Conservation (phyloP, 2,113 vertebrate species). For the Spheniscus mendiculus region DNA sequence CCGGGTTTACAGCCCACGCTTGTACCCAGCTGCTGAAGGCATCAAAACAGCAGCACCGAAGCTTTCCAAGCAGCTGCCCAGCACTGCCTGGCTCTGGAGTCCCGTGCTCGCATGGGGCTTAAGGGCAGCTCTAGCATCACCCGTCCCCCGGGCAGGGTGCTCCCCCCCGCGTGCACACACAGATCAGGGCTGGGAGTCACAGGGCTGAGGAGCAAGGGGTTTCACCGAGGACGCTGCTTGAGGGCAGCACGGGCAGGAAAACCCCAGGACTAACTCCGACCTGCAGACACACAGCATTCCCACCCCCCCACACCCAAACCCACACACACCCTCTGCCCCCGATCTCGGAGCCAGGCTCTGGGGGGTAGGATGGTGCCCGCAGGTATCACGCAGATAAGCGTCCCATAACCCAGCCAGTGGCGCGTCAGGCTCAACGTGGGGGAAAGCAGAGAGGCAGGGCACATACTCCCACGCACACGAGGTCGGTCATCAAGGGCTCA, state of each 20-base stretch:
- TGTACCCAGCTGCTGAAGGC: neutral
- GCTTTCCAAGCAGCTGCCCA: neutral
- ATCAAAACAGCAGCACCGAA: neutral
- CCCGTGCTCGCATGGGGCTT: neutral
- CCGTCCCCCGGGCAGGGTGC: neutral
- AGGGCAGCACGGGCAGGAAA: neutral
- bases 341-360: neutral
- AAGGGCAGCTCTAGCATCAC: neutral
- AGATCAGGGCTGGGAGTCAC: neutral
- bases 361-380: neutral
- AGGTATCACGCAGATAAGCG: neutral
- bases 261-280: too few relatives aligned
- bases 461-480: rapidly evolving
- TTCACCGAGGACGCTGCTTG: rapidly evolving
- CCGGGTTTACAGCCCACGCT: neutral
- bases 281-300: neutral
- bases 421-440: neutral
- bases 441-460: neutral
- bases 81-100: neutral
- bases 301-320: neutral
- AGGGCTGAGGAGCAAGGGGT: neutral
- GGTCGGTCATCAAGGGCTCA: neutral
- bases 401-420: neutral
- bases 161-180: neutral
- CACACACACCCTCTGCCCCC: neutral